Percentiles rank a stretch among this genome's conserved stretches.
Conservation (phyloP, 2,888 invertebrate genomes). For the Linnaemya tessellans region DNA sequence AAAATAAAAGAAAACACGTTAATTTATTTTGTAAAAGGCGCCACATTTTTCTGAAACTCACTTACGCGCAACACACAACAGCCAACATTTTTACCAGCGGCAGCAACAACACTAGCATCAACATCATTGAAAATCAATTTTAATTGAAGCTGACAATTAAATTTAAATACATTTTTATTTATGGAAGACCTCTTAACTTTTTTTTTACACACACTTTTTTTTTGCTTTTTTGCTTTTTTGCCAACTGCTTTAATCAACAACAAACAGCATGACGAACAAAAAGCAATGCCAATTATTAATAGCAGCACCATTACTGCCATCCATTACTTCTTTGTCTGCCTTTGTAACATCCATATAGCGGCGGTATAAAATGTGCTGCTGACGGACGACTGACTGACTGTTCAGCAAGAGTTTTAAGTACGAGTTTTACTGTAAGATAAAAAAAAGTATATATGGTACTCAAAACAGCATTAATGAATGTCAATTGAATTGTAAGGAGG, state of each 20-base stretch:
- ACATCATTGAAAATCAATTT: conserved; percentile 70
- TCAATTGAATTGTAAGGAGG: conserved; percentile 3
- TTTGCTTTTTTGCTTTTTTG: conserved; percentile 10
- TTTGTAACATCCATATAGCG: conserved; percentile 11
- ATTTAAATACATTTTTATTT: conserved; percentile 72
- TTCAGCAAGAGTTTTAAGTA: conserved; percentile 8
- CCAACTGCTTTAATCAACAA: conserved; percentile 38
- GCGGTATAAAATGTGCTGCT: not conserved
- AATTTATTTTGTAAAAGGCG: conserved; percentile 68
- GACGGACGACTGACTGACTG: not conserved
- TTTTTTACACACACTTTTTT: not conserved
- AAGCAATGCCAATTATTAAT: not conserved
- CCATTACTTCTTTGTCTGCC: not conserved
- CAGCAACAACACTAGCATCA: conserved; percentile 1
- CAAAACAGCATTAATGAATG: conserved; percentile 3
- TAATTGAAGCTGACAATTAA: conserved; percentile 73
- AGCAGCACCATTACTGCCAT: not conserved
- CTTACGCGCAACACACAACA: conserved; percentile 13
- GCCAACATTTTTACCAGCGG: not conserved
- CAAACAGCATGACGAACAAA: conserved; percentile 1
- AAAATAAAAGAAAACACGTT: conserved; percentile 48
- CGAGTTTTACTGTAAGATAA: not conserved
- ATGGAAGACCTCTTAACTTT: conserved; percentile 59
- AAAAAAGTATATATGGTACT: not conserved
- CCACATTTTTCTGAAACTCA: conserved; percentile 56